Evolutionary conservation across 2,888 invertebrate species (phyloP).

Genomic region (Sinhomidia bicolor): DNA sequence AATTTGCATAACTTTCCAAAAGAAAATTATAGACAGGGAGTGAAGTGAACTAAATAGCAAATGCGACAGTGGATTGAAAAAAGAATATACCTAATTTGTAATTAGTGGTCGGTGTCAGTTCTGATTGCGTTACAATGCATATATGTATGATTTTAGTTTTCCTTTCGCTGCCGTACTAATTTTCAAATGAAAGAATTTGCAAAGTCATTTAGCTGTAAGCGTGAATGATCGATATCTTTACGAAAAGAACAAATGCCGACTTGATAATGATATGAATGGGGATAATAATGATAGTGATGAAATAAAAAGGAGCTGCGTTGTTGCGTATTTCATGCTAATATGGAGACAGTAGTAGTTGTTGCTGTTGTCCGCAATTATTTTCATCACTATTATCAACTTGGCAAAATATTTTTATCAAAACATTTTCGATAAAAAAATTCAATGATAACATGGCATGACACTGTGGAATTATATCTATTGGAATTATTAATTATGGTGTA

Average conservation of each 20-base stretch:
- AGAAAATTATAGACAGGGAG: neutral
- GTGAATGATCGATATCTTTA: constrained; percentile 29
- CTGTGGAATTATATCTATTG: too few relatives aligned
- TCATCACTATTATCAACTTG: neutral
- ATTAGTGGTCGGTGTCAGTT: constrained; percentile 28
- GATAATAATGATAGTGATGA: neutral
- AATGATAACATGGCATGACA: too few relatives aligned
- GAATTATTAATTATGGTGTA: too few relatives aligned
- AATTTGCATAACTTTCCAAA: constrained; percentile 29
- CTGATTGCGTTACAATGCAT: constrained; percentile 5
- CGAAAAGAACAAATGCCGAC: neutral
- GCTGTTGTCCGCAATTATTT: too few relatives aligned
- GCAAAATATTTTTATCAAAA: neutral
- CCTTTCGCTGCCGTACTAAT: neutral
- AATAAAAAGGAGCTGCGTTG: neutral
- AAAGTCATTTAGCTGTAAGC: constrained; percentile 33
- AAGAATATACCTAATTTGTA: constrained; percentile 25
- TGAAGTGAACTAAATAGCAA: neutral
- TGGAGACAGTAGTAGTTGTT: neutral
- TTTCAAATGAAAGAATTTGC: neutral
- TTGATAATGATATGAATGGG: neutral
- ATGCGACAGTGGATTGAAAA: neutral
- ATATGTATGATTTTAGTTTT: neutral
- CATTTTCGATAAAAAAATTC: neutral
- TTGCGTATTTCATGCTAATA: neutral